Evolutionary conservation across 2,888 invertebrate species (phyloP).

Genomic region (Germaria angustata): DNA sequence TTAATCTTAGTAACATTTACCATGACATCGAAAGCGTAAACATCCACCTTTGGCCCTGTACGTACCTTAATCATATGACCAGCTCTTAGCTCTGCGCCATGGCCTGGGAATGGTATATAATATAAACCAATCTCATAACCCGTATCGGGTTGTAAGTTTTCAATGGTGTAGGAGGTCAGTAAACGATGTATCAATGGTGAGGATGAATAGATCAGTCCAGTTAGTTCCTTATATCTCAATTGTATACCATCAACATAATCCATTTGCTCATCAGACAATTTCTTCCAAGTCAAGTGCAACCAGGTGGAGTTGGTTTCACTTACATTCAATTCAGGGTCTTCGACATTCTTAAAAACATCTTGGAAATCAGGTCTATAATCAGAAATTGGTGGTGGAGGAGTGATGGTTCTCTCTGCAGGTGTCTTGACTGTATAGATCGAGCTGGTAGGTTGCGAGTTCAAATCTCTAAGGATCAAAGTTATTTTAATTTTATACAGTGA

Average conservation of each 20-base stretch:
- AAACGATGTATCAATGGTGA: conserved; percentile 92
- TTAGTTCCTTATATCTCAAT: conserved; percentile 90
- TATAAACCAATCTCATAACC: conserved; percentile 91
- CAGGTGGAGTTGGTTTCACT: conserved; percentile 89
- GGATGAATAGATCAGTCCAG: conserved; percentile 90
- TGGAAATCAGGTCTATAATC: conserved; percentile 79
- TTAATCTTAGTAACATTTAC: conserved; percentile 89
- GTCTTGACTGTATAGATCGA: conserved; percentile 88
- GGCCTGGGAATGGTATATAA: conserved; percentile 90
- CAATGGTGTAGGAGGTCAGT: conserved; percentile 88
- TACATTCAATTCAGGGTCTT: conserved; percentile 88
- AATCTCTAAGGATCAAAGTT: conserved; percentile 87
- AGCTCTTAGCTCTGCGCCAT: conserved; percentile 88
- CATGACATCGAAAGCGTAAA: conserved; percentile 90
- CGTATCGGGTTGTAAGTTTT: conserved; percentile 88
- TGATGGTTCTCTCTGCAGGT: conserved; percentile 81
- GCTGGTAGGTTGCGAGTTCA: conserved; percentile 89
- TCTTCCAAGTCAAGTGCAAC: conserved; percentile 90
- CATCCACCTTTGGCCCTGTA: conserved; percentile 86
- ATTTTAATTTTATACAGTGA: conserved; percentile 92
- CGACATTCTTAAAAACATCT: conserved; percentile 81
- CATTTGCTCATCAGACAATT: conserved; percentile 88
- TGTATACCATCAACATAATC: conserved; percentile 94
- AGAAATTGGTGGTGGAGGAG: conserved; percentile 79
- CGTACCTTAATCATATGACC: conserved; percentile 86